Conservation (phyloP, 2,888 invertebrate genomes). For the Drosophila meridiana region DNA sequence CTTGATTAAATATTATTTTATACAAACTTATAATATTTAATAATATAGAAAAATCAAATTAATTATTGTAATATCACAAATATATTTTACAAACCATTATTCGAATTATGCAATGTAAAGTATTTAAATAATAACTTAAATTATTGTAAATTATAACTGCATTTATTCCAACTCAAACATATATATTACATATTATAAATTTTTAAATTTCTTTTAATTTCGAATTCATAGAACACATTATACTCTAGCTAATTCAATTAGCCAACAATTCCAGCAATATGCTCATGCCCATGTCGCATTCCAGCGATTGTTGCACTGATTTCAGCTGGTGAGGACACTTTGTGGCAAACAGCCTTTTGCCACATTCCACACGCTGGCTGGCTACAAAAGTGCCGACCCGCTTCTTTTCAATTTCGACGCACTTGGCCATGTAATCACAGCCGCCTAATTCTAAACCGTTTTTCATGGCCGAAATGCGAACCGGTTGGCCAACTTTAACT, state of each 20-base stretch:
- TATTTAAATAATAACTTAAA: no score
- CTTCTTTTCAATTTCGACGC: constrained; percentile 80
- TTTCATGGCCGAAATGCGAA: constrained; percentile 81
- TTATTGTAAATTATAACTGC: no score
- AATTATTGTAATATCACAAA: no score
- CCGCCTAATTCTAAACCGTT: constrained; percentile 78
- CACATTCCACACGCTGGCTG: constrained; percentile 39
- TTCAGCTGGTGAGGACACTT: constrained; percentile 31
- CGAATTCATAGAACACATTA: no score
- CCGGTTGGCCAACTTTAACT: constrained; percentile 79
- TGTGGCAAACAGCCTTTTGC: constrained; percentile 28
- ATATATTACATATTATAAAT: no score
- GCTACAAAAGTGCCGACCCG: constrained; percentile 54
- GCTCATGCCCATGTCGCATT: constrained; percentile 43
- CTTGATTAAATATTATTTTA: no score
- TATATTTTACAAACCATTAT: no score
- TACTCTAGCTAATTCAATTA: constrained; percentile 25
- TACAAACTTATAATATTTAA: no score
- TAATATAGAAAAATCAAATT: no score
- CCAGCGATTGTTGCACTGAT: constrained; percentile 40
- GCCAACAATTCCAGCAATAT: constrained; percentile 22
- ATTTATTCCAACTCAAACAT: no score
- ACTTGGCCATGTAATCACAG: constrained; percentile 72
- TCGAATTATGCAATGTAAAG: no score
- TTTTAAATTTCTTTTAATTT: no score